Evolutionary conservation across 2,888 invertebrate species (phyloP), one percentile per base, ranked within the genome.

Genomic region (Nomada fabriciana): DNA sequence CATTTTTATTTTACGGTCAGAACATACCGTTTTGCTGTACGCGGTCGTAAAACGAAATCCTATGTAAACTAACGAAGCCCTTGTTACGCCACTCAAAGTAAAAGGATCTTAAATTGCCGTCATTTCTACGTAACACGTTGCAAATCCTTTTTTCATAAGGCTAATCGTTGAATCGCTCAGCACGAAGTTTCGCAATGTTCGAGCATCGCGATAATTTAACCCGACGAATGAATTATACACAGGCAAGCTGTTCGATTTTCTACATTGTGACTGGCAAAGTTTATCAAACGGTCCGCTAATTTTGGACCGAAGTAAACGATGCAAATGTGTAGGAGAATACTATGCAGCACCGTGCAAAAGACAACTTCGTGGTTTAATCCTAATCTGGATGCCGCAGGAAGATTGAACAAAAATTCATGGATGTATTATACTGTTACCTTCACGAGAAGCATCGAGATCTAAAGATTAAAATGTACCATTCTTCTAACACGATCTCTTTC

Each of bases 41-140:
- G 36, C 36, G 5, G 36, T 7, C 36, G 36, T 36, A 36, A 36
- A 36, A 36, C 36, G 36, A 36, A 36, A 7, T 50, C 65, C 10
- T 50, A 10, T 60, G 50, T 13, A 57, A 76, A 57, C 50, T 11
- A 42, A 71, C 42, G n/a, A 13, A 53, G 25, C 36, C 36, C 36
- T 36, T 36, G 36, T 36, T 36, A 36, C 36, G 3, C 18, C 50
- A 7, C 7, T n/a, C 36, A 36, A 36, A 36, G n/a, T 20, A 43
- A 29, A n/a, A 20, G 9, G 20, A 29, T 23, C n/a, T 36, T n/a
- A 7, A 42, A 42, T n/a, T 25, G 13, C 15, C n/a, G n/a, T 18
- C 52, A 64, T 42, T 57, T 57, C 23, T n/a, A 36, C 9, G 9
- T 25, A 57, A 50, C 36, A n/a, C 11, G 5, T 42, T 1, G 9